Conservation (phyloP, 2,888 invertebrate genomes). For the Ormyrus rosae region DNA sequence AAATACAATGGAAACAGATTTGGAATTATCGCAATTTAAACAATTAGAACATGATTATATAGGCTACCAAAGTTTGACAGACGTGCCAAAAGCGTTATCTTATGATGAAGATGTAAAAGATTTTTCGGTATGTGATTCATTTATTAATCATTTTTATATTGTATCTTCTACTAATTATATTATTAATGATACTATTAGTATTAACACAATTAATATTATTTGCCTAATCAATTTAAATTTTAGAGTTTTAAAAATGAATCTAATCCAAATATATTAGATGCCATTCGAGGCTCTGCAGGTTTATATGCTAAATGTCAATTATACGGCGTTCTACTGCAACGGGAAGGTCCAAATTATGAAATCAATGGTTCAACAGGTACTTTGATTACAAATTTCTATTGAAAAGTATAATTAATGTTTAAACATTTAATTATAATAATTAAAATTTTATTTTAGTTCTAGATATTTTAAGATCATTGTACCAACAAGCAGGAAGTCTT, state of each 20-base stretch:
- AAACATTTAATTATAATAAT: conserved; percentile 25
- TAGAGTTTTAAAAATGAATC: conserved; percentile 81
- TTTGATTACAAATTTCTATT: conserved; percentile 71
- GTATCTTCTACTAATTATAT: neutral
- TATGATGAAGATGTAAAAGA: conserved; percentile 82
- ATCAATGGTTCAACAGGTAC: conserved; percentile 78
- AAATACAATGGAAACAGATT: conserved; percentile 84
- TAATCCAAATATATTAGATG: conserved; percentile 85
- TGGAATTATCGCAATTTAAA: conserved; percentile 87
- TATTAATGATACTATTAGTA: neutral
- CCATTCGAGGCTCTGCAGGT: conserved; percentile 83
- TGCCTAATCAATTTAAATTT: conserved; percentile 58
- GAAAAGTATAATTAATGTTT: conserved; percentile 12
- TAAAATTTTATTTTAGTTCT: conserved; percentile 78
- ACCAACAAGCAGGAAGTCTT: conserved; percentile 89
- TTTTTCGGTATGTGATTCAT: conserved; percentile 72
- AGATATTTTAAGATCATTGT: conserved; percentile 84
- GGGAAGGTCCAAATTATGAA: conserved; percentile 89
- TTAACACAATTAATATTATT: conserved; percentile 3
- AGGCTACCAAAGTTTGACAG: conserved; percentile 96
- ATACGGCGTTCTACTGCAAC: conserved; percentile 87
- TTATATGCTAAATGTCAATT: conserved; percentile 89
- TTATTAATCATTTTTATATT: conserved; percentile 1
- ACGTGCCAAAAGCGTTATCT: conserved; percentile 90
- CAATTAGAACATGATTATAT: conserved; percentile 94